Percentiles rank a stretch among this genome's conserved stretches.
Conservation (phyloP, 1,140 invertebrate species). For the Drosophila kepulauana region DNA sequence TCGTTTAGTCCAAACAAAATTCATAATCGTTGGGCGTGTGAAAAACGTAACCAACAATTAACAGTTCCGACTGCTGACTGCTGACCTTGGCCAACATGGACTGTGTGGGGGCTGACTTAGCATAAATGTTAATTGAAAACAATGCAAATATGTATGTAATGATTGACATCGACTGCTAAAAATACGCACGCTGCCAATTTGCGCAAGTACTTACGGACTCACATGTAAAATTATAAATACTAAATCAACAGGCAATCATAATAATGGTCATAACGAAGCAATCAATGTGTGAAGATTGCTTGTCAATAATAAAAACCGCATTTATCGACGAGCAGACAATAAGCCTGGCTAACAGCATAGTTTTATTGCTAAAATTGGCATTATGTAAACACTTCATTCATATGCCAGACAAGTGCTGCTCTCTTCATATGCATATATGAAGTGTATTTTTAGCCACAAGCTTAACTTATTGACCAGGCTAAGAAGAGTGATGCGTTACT, state of each 20-base stretch:
- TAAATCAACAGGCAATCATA: slow-evolving; percentile 66
- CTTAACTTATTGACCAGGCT: slow-evolving; percentile 4
- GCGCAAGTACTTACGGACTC: slow-evolving; percentile 51
- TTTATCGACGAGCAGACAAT: slow-evolving; percentile 16
- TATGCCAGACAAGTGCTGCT: slow-evolving; percentile 62
- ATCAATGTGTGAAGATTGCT: slow-evolving; percentile 45
- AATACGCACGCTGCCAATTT: slow-evolving; percentile 53
- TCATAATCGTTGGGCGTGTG: slow-evolving; percentile 29
- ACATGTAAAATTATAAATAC: slow-evolving; percentile 57
- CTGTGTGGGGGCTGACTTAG: slow-evolving; percentile 51
- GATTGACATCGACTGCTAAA: slow-evolving; percentile 52
- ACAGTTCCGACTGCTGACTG: slow-evolving; percentile 36
- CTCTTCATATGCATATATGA: not conserved
- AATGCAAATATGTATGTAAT: slow-evolving; percentile 49
- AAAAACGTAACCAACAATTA: slow-evolving; percentile 46
- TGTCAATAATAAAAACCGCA: slow-evolving; percentile 63
- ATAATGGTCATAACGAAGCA: slow-evolving; percentile 72
- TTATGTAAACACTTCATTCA: slow-evolving; percentile 57
- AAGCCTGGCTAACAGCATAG: slow-evolving; percentile 34
- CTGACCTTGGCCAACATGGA: slow-evolving; percentile 66
- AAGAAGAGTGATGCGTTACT: not conserved
- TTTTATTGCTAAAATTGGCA: slow-evolving; percentile 41
- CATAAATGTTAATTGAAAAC: slow-evolving; percentile 55
- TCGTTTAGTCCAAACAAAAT: slow-evolving; percentile 18
- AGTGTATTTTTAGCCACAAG: not conserved